Percentiles rank a stretch among this genome's conserved stretches.
phyloP scores from a whole-genome alignment of 2,797 vertebrate genomes.

The Acipenser oxyrinchus region DNA sequence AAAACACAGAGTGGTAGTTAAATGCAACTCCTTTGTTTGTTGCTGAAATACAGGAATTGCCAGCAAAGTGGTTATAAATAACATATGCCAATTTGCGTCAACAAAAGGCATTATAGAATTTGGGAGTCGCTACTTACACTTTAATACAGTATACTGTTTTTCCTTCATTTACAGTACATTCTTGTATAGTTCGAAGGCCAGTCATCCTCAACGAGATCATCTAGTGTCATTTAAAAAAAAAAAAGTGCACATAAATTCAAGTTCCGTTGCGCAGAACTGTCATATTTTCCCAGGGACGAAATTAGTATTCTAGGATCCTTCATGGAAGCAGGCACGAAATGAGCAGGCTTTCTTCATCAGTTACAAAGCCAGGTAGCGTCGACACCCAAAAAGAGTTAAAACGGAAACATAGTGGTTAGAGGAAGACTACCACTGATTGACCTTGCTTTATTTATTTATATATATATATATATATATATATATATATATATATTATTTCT shows the following conservation, averaged over 20 bases:
- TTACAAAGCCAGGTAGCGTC: slow-evolving; percentile 48
- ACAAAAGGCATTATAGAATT: slow-evolving; percentile 75
- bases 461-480: too few relatives aligned
- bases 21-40: slow-evolving; percentile 43
- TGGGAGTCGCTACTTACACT: slow-evolving; percentile 60
- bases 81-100: slow-evolving; percentile 62
- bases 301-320: slow-evolving; percentile 42
- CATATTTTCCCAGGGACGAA: slow-evolving; percentile 48
- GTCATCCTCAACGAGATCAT: slow-evolving; percentile 39
- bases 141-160: slow-evolving; percentile 50
- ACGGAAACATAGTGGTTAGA: slow-evolving; percentile 33
- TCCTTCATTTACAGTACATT: slow-evolving; percentile 62
- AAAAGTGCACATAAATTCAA: slow-evolving; percentile 47
- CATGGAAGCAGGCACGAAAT: slow-evolving; percentile 64
- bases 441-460: slow-evolving; percentile 9
- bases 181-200: slow-evolving; percentile 51
- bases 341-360: slow-evolving; percentile 48
- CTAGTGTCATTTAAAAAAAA: slow-evolving; percentile 34
- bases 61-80: slow-evolving; percentile 31
- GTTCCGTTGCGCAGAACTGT: slow-evolving; percentile 41
- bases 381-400: slow-evolving; percentile 34
- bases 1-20: slow-evolving; percentile 37
- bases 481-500: slow-evolving; percentile 11
- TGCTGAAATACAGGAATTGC: slow-evolving; percentile 19
- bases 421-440: slow-evolving; percentile 49